Conservation (phyloP, 1,140 invertebrate genomes). For the Lutraria rhynchaena region DNA sequence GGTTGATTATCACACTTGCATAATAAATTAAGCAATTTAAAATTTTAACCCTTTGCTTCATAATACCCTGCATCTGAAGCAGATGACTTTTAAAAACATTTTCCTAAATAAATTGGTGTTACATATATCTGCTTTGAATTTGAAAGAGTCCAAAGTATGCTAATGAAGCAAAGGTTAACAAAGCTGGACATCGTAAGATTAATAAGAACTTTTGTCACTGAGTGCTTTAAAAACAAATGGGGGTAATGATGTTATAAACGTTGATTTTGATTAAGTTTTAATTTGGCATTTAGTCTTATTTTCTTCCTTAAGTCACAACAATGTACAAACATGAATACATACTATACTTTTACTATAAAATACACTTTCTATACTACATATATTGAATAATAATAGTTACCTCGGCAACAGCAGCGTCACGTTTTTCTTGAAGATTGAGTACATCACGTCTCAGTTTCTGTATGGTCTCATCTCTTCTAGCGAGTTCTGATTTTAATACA, state of each 20-base stretch:
- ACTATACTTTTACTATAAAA: not conserved
- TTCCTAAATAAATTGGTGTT: too few species aligned
- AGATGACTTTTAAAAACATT: too few species aligned
- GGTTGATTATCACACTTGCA: too few species aligned
- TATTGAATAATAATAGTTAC: slow-evolving; percentile 65
- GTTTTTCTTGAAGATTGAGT: slow-evolving; percentile 78
- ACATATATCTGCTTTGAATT: too few species aligned
- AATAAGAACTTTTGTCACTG: too few species aligned
- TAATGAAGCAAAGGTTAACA: too few species aligned
- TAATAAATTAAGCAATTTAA: too few species aligned
- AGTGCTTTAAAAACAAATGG: too few species aligned
- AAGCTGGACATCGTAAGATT: not conserved
- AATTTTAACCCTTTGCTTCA: not conserved
- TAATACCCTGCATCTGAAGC: too few species aligned
- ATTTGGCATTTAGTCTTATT: not conserved
- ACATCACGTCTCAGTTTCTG: slow-evolving; percentile 79
- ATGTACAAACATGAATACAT: not conserved
- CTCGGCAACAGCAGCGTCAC: slow-evolving; percentile 77
- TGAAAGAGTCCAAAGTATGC: too few species aligned
- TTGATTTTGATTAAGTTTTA: not conserved
- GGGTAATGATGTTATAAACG: too few species aligned
- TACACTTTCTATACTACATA: not conserved
- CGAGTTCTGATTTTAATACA: slow-evolving; percentile 78
- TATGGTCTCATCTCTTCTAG: slow-evolving; percentile 79
- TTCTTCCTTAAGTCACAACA: not conserved